Evolutionary conservation across 2,888 invertebrate genomes (phyloP).

Genomic region (Phymatocera aterrima): DNA sequence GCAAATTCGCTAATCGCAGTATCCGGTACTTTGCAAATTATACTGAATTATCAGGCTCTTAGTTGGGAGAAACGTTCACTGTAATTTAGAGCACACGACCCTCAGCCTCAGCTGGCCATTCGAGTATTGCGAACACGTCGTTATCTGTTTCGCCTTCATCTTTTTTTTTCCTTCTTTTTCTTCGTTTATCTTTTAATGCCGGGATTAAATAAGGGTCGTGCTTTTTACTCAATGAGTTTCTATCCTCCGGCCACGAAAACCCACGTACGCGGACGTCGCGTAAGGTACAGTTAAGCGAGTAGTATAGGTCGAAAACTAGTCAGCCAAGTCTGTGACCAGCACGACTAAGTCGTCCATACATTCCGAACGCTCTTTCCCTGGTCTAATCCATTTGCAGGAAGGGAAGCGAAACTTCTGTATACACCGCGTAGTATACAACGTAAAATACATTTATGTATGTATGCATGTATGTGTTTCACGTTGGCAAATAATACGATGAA

Average conservation of each 20-base stretch:
- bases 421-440: no score
- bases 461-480: not conserved
- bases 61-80: not conserved
- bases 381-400: slow-evolving; percentile 29
- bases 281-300: not conserved
- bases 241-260: not conserved
- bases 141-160: not conserved
- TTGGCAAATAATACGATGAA: not conserved
- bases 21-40: slow-evolving; percentile 25
- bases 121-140: slow-evolving; percentile 18
- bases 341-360: not conserved
- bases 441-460: no score
- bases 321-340: not conserved
- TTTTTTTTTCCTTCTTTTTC: not conserved
- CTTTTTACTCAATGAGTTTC: slow-evolving; percentile 17
- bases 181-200: not conserved
- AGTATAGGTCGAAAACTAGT: slow-evolving; percentile 6
- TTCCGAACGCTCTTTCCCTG: not conserved
- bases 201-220: not conserved
- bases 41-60: slow-evolving; percentile 3
- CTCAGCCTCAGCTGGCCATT: not conserved
- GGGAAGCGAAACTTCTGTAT: not conserved
- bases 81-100: not conserved
- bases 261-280: not conserved
- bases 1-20: not conserved